Evolutionary conservation across 2,113 vertebrate species (phyloP).

Genomic region (Melanostigma gelatinosum): DNA sequence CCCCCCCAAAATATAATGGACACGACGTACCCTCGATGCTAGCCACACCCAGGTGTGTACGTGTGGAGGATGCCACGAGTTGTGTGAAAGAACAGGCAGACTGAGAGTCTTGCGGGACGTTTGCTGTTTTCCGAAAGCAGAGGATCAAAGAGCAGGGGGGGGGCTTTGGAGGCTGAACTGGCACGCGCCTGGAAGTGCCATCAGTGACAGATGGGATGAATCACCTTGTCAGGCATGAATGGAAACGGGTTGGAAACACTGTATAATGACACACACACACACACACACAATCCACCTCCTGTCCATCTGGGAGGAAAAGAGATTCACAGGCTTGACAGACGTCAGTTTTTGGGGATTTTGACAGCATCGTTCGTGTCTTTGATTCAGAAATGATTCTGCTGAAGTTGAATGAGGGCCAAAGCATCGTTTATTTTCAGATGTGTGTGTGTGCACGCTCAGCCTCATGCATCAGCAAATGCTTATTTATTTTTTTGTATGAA

Average conservation of each 20-base stretch:
- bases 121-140: not conserved
- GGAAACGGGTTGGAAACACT: slow-evolving; percentile 10
- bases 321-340: slow-evolving; percentile 22
- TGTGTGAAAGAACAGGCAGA: not conserved
- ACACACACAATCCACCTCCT: slow-evolving; percentile 13
- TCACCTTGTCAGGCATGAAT: slow-evolving; percentile 54
- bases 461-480: slow-evolving; percentile 22
- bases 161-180: slow-evolving; percentile 16
- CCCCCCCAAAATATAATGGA: too few relatives aligned
- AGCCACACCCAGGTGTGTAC: not conserved
- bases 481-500: slow-evolving; percentile 43
- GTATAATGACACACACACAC: not conserved
- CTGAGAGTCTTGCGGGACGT: not conserved
- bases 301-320: slow-evolving; percentile 39
- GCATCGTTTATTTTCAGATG: not conserved
- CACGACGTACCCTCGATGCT: not conserved
- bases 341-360: slow-evolving; percentile 54
- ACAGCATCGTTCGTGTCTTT: slow-evolving; percentile 31
- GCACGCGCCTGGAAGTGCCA: slow-evolving; percentile 3
- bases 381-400: slow-evolving; percentile 14
- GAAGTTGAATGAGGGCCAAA: slow-evolving; percentile 7
- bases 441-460: not conserved
- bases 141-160: slow-evolving; percentile 8
- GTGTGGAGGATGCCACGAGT: not conserved
- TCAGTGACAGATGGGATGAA: slow-evolving; percentile 47